These are phyloP conservation scores for Anorthoa munda DNA, from an alignment of 2,888 invertebrate species.

Conservation along the genomic window DNA sequence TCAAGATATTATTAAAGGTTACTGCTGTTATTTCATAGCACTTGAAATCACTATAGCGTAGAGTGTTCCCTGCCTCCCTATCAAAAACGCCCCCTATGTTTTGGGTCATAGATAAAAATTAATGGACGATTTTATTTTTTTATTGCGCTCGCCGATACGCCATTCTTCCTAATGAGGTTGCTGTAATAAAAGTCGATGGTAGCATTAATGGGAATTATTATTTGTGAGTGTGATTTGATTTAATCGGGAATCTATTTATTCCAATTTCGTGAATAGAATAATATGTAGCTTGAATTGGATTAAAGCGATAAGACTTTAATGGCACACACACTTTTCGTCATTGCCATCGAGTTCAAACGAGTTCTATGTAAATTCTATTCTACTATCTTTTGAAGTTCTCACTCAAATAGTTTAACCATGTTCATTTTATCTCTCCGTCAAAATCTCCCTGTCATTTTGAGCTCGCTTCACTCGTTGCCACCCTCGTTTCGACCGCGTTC, in stretches of 20 bases:
- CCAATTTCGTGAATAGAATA: background rate
- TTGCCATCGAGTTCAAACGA: slow-evolving; percentile 21
- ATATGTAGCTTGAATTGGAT: background rate
- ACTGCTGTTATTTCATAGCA: slow-evolving; percentile 39
- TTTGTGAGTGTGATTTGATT: slow-evolving; percentile 15
- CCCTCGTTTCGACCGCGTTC: slow-evolving; percentile 20
- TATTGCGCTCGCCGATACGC: slow-evolving; percentile 63
- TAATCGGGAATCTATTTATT: background rate
- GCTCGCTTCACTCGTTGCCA: slow-evolving; percentile 29
- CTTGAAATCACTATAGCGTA: slow-evolving; percentile 46
- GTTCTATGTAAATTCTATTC: background rate
- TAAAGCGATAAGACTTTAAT: background rate
- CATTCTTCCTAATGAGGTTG: slow-evolving; percentile 58
- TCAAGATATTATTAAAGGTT: slow-evolving; percentile 40
- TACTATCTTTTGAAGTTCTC: slow-evolving; percentile 8
- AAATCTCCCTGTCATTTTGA: slow-evolving; percentile 19
- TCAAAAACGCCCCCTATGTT: slow-evolving; percentile 61
- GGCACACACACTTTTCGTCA: background rate
- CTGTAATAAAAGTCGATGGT: slow-evolving; percentile 33
- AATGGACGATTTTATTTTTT: slow-evolving; percentile 74
- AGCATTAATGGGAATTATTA: slow-evolving; percentile 18
- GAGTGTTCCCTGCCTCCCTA: slow-evolving; percentile 22
- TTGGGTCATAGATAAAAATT: slow-evolving; percentile 72
- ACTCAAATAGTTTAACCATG: slow-evolving; percentile 8
- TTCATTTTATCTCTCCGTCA: slow-evolving; percentile 23